Evolutionary conservation across 30 jellyfish, hydroid and myxozoan genomes (phyloP), one percentile per base, ranked within the genome.

Genomic region (Catostylus mosaicus): DNA sequence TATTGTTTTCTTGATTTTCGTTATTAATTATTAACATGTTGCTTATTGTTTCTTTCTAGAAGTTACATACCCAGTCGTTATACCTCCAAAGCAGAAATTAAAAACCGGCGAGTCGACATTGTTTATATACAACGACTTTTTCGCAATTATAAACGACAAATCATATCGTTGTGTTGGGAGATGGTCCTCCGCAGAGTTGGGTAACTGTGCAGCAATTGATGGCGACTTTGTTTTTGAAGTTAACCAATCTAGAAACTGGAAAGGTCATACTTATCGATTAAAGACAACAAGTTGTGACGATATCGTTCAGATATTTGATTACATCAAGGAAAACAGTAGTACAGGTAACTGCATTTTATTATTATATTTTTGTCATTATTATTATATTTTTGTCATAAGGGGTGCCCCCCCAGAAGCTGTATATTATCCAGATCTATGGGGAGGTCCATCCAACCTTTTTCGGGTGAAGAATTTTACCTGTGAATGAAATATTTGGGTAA

Each of bases 81-180:
- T 92, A 23, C 98, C 98, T 33, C 86, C 89, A 31, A 86, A 86
- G 45, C 98, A 92, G 68, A 80, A 87, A 62, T 30, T 86, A 30
- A 86, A 87, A 82, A 50, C 95, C 38, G 98, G 97, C 10, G 96
- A 92, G 19, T 75, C 96, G 34, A 75, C 91, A 27, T 52, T 92
- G 59, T 80, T 82, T 51, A 50, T 92, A 8, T 92, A 80, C 77
- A 72, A 74, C 19, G 67, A 59, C 43, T 92, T 85, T 85, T 92
- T 92, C 76, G 78, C 96, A 50, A 64, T 92, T 37, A 70, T 79
- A 22, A 57, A 96, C 46, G 75, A 85, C 61, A 86, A 86, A 67
- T 45, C 91, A 9, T 86, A n/a, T 47, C 83, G 92, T 32, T 86
- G 96, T 57, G 32, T 67, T 2, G 95, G 89, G 45, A 82, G 98